Conservation (phyloP, 2,888 invertebrate species). For the Drosophila nigritarsus region DNA sequence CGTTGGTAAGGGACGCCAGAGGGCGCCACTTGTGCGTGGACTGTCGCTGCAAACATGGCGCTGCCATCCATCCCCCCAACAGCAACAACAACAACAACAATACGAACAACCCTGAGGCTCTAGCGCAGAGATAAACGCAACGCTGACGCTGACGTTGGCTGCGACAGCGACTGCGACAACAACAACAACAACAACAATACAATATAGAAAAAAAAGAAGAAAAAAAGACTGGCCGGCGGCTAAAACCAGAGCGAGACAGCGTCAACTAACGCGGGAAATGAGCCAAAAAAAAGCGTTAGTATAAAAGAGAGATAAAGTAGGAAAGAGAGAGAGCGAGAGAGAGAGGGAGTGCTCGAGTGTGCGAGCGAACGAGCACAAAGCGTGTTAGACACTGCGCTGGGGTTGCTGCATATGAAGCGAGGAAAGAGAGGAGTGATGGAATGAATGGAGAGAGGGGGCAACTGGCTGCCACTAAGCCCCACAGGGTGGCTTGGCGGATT, state of each 20-base stretch:
- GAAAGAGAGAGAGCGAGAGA: background rate
- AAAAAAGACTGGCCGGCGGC: constrained; percentile 53
- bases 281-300: constrained; percentile 18
- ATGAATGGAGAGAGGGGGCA: constrained; percentile 2
- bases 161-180: constrained; percentile 38
- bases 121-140: constrained; percentile 71
- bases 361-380: constrained; percentile 23
- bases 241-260: constrained; percentile 63
- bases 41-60: constrained; percentile 66
- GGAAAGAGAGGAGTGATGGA: background rate
- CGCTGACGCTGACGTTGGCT: constrained; percentile 35
- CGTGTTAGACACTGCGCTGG: constrained; percentile 31
- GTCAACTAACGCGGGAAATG: constrained; percentile 47
- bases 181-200: constrained; percentile 39
- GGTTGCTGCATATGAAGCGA: constrained; percentile 31
- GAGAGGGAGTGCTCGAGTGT: constrained; percentile 8
- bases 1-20: constrained; percentile 48
- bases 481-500: constrained; percentile 76
- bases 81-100: constrained; percentile 9
- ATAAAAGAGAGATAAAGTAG: constrained; percentile 5
- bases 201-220: constrained; percentile 5
- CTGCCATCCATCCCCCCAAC: constrained; percentile 14
- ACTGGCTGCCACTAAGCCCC: constrained; percentile 50
- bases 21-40: constrained; percentile 66
- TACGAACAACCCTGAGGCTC: constrained; percentile 61